phyloP scores from a whole-genome alignment of 2,888 invertebrate species.

The Actias luna region DNA sequence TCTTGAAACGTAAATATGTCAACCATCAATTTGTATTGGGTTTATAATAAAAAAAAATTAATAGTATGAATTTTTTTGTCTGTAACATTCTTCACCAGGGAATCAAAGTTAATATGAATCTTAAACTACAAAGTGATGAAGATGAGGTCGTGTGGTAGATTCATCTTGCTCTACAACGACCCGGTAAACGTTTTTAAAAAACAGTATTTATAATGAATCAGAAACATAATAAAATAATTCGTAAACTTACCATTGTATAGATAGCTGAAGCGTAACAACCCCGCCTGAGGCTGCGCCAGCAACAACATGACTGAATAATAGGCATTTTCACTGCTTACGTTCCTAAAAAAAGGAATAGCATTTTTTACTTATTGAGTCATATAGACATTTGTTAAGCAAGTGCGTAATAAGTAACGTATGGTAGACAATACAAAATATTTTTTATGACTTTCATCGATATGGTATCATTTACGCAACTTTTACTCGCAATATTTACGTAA shows the following conservation, averaged over 20 bases:
- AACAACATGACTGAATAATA: conserved; percentile 89
- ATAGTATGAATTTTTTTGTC: background rate
- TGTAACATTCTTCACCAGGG: background rate
- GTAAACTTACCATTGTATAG: conserved; percentile 85
- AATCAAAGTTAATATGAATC: background rate
- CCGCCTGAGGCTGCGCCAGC: conserved; percentile 87
- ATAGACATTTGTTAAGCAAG: too few relatives aligned
- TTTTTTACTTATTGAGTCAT: too few relatives aligned
- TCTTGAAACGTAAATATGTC: too few relatives aligned
- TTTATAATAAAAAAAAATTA: background rate
- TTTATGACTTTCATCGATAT: background rate
- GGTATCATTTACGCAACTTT: background rate
- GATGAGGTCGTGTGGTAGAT: background rate
- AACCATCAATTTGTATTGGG: too few relatives aligned
- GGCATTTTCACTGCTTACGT: conserved; percentile 77
- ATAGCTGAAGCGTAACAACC: conserved; percentile 88
- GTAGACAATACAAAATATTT: background rate
- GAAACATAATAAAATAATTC: background rate
- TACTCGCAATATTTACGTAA: background rate
- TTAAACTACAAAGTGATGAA: background rate
- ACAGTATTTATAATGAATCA: too few relatives aligned
- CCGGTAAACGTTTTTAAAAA: too few relatives aligned
- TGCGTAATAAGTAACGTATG: too few relatives aligned
- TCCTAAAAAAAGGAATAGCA: conserved; percentile 6
- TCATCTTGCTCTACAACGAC: too few relatives aligned